A percentile compares a stretch with the other conserved stretches of the same genome.
Conservation (phyloP, 2,113 vertebrate species). For the Boulengeromyrus knoepffleri region DNA sequence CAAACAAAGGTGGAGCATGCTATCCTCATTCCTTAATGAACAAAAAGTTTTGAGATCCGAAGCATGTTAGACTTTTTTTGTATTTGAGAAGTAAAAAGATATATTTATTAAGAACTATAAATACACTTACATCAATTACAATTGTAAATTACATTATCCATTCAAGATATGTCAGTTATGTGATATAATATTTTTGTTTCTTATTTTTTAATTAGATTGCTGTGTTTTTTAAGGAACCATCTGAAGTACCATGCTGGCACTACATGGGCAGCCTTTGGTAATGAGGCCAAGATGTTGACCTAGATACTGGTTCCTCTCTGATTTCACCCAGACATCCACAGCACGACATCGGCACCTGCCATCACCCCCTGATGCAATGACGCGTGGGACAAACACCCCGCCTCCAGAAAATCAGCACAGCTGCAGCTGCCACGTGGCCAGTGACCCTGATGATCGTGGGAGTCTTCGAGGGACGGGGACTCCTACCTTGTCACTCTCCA, state of each 20-base stretch:
- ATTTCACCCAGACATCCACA: background rate
- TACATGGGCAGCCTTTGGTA: background rate
- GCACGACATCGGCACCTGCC: background rate
- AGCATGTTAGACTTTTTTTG: background rate
- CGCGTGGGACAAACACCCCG: background rate
- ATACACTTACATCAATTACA: background rate
- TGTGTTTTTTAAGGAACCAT: background rate
- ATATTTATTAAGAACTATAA: background rate
- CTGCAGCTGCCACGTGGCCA: background rate
- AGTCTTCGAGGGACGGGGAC: background rate
- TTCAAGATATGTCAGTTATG: background rate
- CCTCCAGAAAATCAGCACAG: background rate
- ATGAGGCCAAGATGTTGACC: background rate
- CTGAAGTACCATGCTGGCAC: background rate
- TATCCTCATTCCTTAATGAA: background rate
- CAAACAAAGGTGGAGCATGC: background rate
- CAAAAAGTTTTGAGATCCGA: background rate
- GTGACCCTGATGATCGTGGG: background rate
- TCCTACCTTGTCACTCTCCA: constrained; percentile 96
- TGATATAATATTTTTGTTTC: background rate
- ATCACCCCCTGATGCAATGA: background rate
- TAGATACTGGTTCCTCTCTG: background rate
- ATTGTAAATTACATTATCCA: background rate
- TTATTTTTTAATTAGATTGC: background rate
- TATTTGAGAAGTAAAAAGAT: background rate